A percentile compares a stretch with the other conserved stretches of the same genome.
phyloP scores from a whole-genome alignment of 2,888 invertebrate species.

The Microplitis manilae region DNA sequence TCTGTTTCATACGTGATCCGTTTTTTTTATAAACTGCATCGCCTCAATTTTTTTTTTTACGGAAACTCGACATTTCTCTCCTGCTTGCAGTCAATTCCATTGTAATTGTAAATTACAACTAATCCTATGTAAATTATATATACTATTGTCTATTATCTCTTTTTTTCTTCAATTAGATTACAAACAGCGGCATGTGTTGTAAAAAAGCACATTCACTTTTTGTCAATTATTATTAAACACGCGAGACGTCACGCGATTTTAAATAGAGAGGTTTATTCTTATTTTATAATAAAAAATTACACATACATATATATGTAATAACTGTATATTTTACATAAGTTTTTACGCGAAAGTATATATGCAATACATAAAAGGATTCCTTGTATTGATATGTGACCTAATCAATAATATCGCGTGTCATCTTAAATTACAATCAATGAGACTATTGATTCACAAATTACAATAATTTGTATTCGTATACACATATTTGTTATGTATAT shows the following conservation, averaged over 20 bases:
- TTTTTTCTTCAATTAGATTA: background rate
- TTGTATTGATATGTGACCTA: constrained; percentile 15
- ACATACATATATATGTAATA: background rate
- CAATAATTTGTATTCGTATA: background rate
- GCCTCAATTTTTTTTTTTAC: background rate
- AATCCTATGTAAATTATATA: background rate
- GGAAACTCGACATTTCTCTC: background rate
- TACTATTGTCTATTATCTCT: constrained; percentile 1
- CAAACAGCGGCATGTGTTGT: background rate
- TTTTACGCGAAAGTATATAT: background rate
- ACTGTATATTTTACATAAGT: background rate
- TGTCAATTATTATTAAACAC: constrained; percentile 1
- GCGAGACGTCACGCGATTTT: background rate
- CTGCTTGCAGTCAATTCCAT: background rate
- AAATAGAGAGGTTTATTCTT: background rate
- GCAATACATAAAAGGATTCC: background rate
- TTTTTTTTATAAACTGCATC: constrained; percentile 20
- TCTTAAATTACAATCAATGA: constrained; percentile 23
- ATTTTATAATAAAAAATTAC: constrained; percentile 4
- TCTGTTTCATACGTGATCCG: constrained; percentile 33
- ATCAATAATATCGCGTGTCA: constrained; percentile 27
- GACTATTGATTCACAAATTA: background rate
- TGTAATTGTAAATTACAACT: background rate
- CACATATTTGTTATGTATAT: background rate
- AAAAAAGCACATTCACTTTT: background rate